Evolutionary conservation across 2,797 vertebrate species (phyloP), one percentile per base, ranked within the genome.

Genomic region (Ispidina lecontei): DNA sequence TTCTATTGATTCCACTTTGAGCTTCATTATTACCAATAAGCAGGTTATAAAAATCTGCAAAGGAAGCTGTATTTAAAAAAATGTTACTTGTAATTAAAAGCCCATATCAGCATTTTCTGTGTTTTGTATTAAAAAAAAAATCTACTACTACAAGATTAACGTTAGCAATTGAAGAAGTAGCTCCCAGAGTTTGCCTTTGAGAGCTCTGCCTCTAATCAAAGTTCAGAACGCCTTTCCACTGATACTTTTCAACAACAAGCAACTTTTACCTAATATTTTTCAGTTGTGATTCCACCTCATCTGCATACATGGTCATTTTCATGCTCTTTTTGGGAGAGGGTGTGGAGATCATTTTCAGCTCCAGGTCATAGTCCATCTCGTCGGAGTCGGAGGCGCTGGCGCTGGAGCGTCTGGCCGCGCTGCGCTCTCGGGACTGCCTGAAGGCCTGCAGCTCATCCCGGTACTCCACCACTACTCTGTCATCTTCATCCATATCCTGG

Each of bases 231-330:
- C 33, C 41, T 71, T 65, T 60, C 43, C 47, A 54, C 31, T 0
- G 29, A 26, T 13, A 0, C 23, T 63, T 60, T 22, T 11, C 49
- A 84, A 74, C n/a, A 41, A 14, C 1, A n/a, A 29, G 21, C 19
- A 76, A 52, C 20, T 46, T 97, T 96, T 94, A 99, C 99, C 99
- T 97, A 80, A 99, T 98, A 89, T 93, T 99, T 97, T 98, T 99
- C 85, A 99, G 97, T 71, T 98, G 98, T 3, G 97, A 98, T 75
- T 99, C 99, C 78, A 99, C 98, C 97, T 99, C 99, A 14, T 99
- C 99, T 0, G 99, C 99, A 71, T 99, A 99, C 99, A 99, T 99
- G 5, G 99, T 99, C 99, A 99, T 99, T 97, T 99, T 99, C 98
- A 99, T 98, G 98, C 98, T 99, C 95, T 99, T 99, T 96, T 99